A percentile compares a stretch with the other conserved stretches of the same genome.
Conservation (phyloP, 2,113 vertebrate species). For the Mastomys natalensis region DNA sequence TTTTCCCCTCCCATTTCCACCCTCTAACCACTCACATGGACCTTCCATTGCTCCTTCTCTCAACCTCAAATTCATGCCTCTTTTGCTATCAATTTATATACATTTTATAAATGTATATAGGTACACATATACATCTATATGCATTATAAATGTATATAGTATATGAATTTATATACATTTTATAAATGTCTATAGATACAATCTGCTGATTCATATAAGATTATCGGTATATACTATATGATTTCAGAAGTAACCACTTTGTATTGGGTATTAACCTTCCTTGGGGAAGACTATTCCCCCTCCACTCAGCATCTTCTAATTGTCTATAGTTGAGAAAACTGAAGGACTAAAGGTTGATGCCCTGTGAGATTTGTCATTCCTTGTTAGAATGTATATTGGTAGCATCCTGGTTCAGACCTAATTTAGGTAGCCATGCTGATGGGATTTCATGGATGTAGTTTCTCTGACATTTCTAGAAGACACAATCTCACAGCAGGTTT, state of each 20-base stretch:
- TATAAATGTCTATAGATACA: not conserved
- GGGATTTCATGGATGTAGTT: not conserved
- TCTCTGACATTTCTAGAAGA: not conserved
- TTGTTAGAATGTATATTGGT: not conserved
- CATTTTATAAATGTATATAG: not conserved
- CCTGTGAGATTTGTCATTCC: not conserved
- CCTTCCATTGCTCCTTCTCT: not conserved
- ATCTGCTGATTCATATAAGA: not conserved
- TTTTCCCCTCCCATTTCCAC: not conserved
- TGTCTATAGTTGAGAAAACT: not conserved
- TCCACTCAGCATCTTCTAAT: not conserved
- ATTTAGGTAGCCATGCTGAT: not conserved
- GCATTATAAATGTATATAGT: not conserved
- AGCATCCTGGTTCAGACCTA: not conserved
- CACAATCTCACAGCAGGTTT: not conserved
- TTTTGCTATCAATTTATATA: not conserved
- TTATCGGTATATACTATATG: not conserved
- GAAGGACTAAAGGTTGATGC: too few species aligned
- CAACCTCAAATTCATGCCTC: not conserved
- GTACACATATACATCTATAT: not conserved
- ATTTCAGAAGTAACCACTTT: not conserved
- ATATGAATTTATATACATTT: too few species aligned
- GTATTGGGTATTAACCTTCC: not conserved
- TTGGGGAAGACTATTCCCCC: not conserved
- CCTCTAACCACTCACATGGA: not conserved